Base-by-base conservation (phyloP, 1,140 invertebrate species). In the Drosophila trapezifrons region DNA sequence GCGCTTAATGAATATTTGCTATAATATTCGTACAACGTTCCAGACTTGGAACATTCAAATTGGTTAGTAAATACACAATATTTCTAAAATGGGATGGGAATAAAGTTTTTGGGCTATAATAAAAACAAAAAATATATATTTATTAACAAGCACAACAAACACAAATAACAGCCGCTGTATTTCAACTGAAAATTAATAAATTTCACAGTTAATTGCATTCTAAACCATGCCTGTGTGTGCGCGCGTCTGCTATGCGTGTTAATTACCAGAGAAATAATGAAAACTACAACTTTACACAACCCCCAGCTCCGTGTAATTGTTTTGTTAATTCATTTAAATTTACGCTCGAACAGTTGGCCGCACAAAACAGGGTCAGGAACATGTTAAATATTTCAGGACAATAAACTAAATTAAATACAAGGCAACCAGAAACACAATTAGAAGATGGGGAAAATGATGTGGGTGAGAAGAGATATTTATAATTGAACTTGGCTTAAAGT, bases 281-380 rank as follows among this genome's bases (percentile, higher is more conserved):
- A 73, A 77, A 74, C 66, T 63, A 80, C 73, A 84, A 74, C 64
- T 71, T 60, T 35, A 54, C 37, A 20, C 37, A 27, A 20, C 37
- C 52, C 52, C 20, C 18, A 27, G 10, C 40, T 32, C 52, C 17
- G 40, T 49, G 64, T 85, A 78, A 86, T 86, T 85, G 82, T 78
- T 83, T 84, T 83, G 84, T 80, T 78, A 89, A 89, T 87, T 89
- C 82, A 87, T 89, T 87, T 77, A 77, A 86, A 82, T 87, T 83
- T 78, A 78, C 82, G 80, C 66, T 66, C 43, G 46, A 75, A 67
- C 57, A 51, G 64, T 37, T 52, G 65, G 64, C 45, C 64, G 63
- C 29, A 47, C 66, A 72, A 18, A 51, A 69, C 55, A 78, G 67
- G 69, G 51, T 40, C 62, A 37, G 22, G 15, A 78, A 62, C 76